phyloP scores from a whole-genome alignment of 2,888 invertebrate genomes.

The Lamellibrachia satsuma region DNA sequence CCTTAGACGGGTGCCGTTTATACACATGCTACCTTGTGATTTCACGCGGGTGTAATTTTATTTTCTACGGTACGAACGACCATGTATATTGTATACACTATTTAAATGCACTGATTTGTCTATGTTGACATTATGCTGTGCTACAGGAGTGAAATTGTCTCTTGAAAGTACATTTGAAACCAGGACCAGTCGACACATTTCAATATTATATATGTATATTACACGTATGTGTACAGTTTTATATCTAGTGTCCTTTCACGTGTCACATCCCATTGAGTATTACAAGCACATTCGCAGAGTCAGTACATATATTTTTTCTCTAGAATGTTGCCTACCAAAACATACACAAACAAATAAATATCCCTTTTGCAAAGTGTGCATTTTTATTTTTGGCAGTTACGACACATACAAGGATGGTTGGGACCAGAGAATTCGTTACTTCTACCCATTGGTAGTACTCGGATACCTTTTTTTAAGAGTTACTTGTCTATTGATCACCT shows the following conservation, averaged over 20 bases:
- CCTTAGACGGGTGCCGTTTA: neutral
- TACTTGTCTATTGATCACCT: no score
- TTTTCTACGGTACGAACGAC: slow-evolving; percentile 12
- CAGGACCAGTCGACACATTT: neutral
- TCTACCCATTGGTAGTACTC: neutral
- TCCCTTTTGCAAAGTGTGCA: slow-evolving; percentile 12
- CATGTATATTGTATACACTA: slow-evolving; percentile 12
- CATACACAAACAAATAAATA: slow-evolving; percentile 17
- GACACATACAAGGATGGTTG: neutral
- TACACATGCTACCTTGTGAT: slow-evolving; percentile 11
- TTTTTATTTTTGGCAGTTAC: neutral
- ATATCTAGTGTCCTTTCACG: neutral
- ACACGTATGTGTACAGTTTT: neutral
- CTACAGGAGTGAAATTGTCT: slow-evolving; percentile 9
- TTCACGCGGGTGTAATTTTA: slow-evolving; percentile 17
- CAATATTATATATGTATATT: slow-evolving; percentile 1
- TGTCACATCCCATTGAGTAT: neutral
- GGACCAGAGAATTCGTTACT: neutral
- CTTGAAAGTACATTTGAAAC: slow-evolving; percentile 7
- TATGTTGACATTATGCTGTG: neutral
- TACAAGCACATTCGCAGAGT: slow-evolving; percentile 3
- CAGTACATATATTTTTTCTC: neutral
- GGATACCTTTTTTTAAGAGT: no score
- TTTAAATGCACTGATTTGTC: slow-evolving; percentile 4
- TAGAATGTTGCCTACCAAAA: slow-evolving; percentile 11